These are phyloP conservation scores for Stegodyphus mimosarum DNA, from an alignment of 1,140 invertebrate genomes.

Conservation along the genomic window DNA sequence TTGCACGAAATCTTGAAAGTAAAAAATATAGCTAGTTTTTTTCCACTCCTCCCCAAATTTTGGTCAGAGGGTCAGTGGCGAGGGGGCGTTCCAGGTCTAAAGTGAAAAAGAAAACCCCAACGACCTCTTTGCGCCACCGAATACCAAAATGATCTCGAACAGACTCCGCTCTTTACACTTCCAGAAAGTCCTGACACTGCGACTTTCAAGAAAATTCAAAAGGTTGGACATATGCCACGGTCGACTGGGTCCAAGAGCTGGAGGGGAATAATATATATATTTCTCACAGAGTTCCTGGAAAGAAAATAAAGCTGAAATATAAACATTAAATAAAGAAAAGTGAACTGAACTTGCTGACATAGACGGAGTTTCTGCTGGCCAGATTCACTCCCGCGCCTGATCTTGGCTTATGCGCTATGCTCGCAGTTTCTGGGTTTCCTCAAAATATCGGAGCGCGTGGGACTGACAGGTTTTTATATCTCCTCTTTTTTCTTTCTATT, in stretches of 20 bases:
- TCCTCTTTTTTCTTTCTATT: background rate
- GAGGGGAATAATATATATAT: background rate
- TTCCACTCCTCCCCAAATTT: too few relatives aligned
- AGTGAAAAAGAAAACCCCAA: slow-evolving; percentile 20
- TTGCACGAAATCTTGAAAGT: too few relatives aligned
- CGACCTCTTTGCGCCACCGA: slow-evolving; percentile 31
- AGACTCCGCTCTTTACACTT: background rate
- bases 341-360: slow-evolving; percentile 47
- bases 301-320: slow-evolving; percentile 32
- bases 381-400: background rate
- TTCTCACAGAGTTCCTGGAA: too few relatives aligned
- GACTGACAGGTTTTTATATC: background rate
- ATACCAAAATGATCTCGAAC: background rate
- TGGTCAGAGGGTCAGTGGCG: too few relatives aligned
- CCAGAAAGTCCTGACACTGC: slow-evolving; percentile 36
- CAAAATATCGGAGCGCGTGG: background rate
- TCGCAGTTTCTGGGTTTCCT: slow-evolving; percentile 36
- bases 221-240: slow-evolving; percentile 41
- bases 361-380: background rate
- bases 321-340: slow-evolving; percentile 53
- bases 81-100: background rate
- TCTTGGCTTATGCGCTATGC: slow-evolving; percentile 15
- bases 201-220: slow-evolving; percentile 43
- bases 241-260: background rate
- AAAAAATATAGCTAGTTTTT: too few relatives aligned